These are phyloP conservation scores for Clarias gariepinus DNA, from an alignment of 2,113 vertebrate species.

Conservation along the genomic window DNA sequence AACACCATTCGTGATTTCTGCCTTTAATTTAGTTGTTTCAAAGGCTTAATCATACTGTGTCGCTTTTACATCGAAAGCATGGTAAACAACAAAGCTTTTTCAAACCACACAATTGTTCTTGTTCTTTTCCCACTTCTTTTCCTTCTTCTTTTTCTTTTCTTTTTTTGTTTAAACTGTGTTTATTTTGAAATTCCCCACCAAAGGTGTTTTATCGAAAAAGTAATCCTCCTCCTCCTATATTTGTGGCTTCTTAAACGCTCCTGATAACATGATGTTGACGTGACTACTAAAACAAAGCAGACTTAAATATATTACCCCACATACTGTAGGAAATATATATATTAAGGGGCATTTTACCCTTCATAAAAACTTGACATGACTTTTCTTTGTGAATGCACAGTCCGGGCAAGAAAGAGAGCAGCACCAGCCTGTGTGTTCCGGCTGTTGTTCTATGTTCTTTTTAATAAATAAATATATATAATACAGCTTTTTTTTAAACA, in stretches of 20 bases:
- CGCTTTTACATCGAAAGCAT: background rate
- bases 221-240: background rate
- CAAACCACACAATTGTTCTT: background rate
- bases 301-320: background rate
- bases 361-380: background rate
- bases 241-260: background rate
- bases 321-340: too few relatives aligned
- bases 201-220: background rate
- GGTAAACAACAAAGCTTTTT: background rate
- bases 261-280: background rate
- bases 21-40: background rate
- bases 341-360: background rate
- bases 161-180: background rate
- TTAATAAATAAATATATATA: background rate
- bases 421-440: background rate
- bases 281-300: background rate
- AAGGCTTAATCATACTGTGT: background rate
- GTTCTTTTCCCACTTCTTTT: background rate
- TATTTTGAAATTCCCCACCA: background rate
- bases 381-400: background rate
- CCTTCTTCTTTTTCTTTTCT: background rate
- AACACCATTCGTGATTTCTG: background rate
- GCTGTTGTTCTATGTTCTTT: background rate
- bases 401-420: background rate
- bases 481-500: background rate